phyloP scores from a whole-genome alignment of 1,140 invertebrate species.

The Temnothorax longispinosus region DNA sequence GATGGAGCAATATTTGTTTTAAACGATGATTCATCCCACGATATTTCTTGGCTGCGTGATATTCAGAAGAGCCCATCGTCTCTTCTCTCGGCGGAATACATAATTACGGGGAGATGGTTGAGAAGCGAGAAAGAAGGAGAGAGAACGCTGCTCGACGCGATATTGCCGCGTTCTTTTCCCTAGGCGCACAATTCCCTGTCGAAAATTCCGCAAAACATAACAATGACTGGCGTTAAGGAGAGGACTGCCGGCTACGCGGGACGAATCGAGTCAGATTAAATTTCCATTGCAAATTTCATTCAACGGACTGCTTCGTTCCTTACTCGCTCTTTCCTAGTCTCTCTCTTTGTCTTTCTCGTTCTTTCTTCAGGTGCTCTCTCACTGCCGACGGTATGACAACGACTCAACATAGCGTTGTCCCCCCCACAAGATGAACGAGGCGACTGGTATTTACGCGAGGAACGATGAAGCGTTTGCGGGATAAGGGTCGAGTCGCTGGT shows the following conservation, averaged over 20 bases:
- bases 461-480: conserved; percentile 44
- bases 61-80: conserved; percentile 2
- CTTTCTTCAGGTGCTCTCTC: not conserved
- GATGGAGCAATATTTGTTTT: not conserved
- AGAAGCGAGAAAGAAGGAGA: conserved; percentile 21
- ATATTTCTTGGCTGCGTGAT: conserved; percentile 28
- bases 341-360: not conserved
- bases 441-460: conserved; percentile 60
- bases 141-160: not conserved
- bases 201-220: conserved; percentile 63
- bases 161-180: conserved; percentile 43
- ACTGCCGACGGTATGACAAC: conserved; percentile 58
- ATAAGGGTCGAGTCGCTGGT: conserved; percentile 31
- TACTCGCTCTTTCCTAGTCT: not conserved
- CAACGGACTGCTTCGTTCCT: conserved; percentile 58
- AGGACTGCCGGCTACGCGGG: conserved; percentile 49
- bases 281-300: conserved; percentile 77
- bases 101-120: conserved; percentile 30
- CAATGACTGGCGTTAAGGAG: conserved; percentile 59
- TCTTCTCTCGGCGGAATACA: conserved; percentile 29
- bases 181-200: conserved; percentile 36
- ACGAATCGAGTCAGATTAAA: conserved; percentile 72
- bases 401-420: not conserved
- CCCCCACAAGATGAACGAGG: conserved; percentile 52
- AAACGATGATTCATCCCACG: conserved; percentile 20